Evolutionary conservation across 2,888 invertebrate genomes (phyloP).

Genomic region (Lamellibrachia columna): DNA sequence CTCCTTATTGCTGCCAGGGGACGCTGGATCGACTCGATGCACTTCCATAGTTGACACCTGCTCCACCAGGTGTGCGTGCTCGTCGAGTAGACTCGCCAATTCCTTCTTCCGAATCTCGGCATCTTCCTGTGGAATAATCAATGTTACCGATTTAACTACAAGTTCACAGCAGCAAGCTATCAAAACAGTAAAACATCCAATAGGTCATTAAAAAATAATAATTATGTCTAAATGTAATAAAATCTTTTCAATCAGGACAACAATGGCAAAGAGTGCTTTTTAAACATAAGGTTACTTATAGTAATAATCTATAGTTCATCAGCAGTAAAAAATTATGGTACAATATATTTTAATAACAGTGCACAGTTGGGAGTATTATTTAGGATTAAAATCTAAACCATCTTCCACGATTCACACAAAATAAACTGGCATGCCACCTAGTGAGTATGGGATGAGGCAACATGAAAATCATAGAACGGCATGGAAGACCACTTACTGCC

Average conservation of each 20-base stretch:
- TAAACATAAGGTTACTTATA: no score
- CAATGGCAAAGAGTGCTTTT: no score
- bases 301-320: no score
- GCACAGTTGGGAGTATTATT: no score
- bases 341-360: no score
- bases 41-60: constrained; percentile 21
- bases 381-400: no score
- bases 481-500: not conserved
- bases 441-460: no score
- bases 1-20: constrained; percentile 3
- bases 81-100: constrained; percentile 18
- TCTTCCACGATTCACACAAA: no score
- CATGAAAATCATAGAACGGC: not conserved
- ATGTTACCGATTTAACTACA: not conserved
- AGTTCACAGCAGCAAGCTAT: not conserved
- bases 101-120: constrained; percentile 21
- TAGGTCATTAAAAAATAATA: not conserved
- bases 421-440: no score
- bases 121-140: constrained; percentile 21
- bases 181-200: not conserved
- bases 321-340: no score
- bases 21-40: not conserved
- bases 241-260: no score
- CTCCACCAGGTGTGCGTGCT: constrained; percentile 23
- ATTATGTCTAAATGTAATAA: not conserved